Evolutionary conservation across 1,140 invertebrate genomes (phyloP).

Genomic region (Eciton burchellii): DNA sequence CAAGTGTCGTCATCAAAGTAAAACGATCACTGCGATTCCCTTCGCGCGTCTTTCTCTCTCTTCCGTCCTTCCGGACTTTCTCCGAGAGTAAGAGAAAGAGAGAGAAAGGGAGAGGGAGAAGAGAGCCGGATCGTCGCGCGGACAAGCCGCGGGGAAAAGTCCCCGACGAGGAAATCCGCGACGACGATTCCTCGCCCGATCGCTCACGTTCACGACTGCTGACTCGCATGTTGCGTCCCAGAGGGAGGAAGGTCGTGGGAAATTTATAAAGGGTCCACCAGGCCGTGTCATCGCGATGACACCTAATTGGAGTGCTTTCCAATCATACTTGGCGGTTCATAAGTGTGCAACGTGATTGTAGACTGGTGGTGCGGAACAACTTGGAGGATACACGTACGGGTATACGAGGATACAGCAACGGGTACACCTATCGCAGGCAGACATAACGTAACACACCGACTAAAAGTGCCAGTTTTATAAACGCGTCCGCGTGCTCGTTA

Average conservation of each 20-base stretch:
- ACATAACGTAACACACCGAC: slow-evolving; percentile 60
- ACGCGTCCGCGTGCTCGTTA: too few relatives aligned
- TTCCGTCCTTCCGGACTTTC: slow-evolving; percentile 29
- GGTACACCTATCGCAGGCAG: slow-evolving; percentile 69
- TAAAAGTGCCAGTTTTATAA: slow-evolving; percentile 62
- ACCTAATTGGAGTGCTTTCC: slow-evolving; percentile 46
- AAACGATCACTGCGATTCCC: slow-evolving; percentile 7
- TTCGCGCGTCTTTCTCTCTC: not conserved
- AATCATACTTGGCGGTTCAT: slow-evolving; percentile 58
- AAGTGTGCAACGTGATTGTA: slow-evolving; percentile 67
- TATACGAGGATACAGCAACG: slow-evolving; percentile 67
- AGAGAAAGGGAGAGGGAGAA: too few relatives aligned
- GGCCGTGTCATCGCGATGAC: not conserved
- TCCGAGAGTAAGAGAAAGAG: too few relatives aligned
- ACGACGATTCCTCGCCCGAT: slow-evolving; percentile 6
- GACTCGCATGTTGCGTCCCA: slow-evolving; percentile 52
- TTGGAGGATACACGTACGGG: slow-evolving; percentile 57
- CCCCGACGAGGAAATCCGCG: not conserved
- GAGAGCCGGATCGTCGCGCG: not conserved
- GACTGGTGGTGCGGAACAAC: not conserved
- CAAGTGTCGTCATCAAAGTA: not conserved
- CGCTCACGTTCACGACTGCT: slow-evolving; percentile 18
- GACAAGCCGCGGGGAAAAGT: not conserved
- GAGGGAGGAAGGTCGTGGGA: slow-evolving; percentile 4
- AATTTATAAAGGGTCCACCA: slow-evolving; percentile 63